Percentiles rank a stretch among this genome's conserved stretches.
These are phyloP conservation scores for Chrysodeixis includens DNA, from an alignment of 2,888 invertebrate species.

Conservation along the genomic window DNA sequence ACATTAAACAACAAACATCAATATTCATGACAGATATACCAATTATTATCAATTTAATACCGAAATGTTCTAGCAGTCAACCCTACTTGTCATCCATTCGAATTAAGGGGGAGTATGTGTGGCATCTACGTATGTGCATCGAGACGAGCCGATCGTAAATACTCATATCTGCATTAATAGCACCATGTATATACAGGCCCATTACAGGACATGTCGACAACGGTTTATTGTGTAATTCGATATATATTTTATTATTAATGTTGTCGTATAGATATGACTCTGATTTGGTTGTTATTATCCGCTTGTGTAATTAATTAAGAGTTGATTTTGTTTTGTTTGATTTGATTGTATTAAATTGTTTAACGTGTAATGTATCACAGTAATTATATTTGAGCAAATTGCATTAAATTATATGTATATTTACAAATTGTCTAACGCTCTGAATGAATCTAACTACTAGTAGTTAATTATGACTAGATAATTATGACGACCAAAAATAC, in stretches of 20 bases:
- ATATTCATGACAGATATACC: slow-evolving; percentile 1
- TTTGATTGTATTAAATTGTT: slow-evolving; percentile 6
- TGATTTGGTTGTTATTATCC: slow-evolving; percentile 41
- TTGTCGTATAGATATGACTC: slow-evolving; percentile 33
- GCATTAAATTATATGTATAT: no score
- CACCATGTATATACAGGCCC: slow-evolving; percentile 70
- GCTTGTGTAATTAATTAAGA: slow-evolving; percentile 30
- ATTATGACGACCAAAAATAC: no score
- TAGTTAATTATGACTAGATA: no score
- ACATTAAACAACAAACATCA: neutral
- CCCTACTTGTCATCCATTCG: slow-evolving; percentile 85
- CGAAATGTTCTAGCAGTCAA: slow-evolving; percentile 52
- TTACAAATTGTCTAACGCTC: no score
- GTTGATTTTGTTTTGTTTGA: slow-evolving; percentile 32
- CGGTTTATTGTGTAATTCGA: slow-evolving; percentile 72
- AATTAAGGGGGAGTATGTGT: slow-evolving; percentile 88
- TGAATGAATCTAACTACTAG: no score
- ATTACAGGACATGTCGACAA: slow-evolving; percentile 72
- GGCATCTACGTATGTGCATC: slow-evolving; percentile 86
- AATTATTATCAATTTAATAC: slow-evolving; percentile 7
- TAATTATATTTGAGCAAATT: neutral
- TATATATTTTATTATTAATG: slow-evolving; percentile 58
- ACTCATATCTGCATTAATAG: slow-evolving; percentile 83
- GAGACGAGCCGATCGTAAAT: slow-evolving; percentile 80
- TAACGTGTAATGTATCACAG: neutral